Base-by-base conservation (phyloP, 2,888 invertebrate species). In the Drosophila macrospina region DNA sequence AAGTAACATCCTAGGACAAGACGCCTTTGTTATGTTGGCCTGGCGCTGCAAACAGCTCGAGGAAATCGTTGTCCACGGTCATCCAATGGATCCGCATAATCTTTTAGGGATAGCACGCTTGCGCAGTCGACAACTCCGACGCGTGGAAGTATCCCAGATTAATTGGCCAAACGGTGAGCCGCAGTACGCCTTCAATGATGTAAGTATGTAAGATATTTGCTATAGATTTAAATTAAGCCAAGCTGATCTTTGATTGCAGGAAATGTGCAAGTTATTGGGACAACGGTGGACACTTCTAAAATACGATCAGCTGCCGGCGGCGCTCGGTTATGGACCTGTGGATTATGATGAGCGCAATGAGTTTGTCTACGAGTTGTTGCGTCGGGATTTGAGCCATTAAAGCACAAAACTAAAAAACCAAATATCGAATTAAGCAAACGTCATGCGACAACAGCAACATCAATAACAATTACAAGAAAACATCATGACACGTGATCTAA, bases 1-100 rank as follows among this genome's bases (percentile, higher is more conserved):
- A 51, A 66, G 67, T 1, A 68, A 63, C 28, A 62, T 56, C 2
- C 39, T 66, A 16, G 69, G 69, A 5, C 92, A 91, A 74, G 92
- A 94, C 88, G 94, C 94, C 0, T 93, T 94, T 76, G 93, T 94
- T 20, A 94, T 94, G 93, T 90, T 94, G 89, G 93, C 94, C 11
- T 94, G 94, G 94, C 92, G 93, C 59, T 94, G 94, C 86, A 91
- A 92, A 52, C 92, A 92, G 52, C 91, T 94, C 5, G 91, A 93
- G 67, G 93, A 93, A 78, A 92, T 94, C 62, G 93, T 94, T 42
- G 90, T 94, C 8, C 93, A 94, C 74, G 94, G 92, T 32, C 91
- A 92, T 69, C 86, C 90, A 16, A 78, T 92, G 82, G 92, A 92
- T 89, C 90, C 91, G 48, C 91, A 92, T 69, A 92, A 92, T 75